Conservation (phyloP, 30 jellyfish, hydroid and myxozoan species). For the Cassiopea xamachana region DNA sequence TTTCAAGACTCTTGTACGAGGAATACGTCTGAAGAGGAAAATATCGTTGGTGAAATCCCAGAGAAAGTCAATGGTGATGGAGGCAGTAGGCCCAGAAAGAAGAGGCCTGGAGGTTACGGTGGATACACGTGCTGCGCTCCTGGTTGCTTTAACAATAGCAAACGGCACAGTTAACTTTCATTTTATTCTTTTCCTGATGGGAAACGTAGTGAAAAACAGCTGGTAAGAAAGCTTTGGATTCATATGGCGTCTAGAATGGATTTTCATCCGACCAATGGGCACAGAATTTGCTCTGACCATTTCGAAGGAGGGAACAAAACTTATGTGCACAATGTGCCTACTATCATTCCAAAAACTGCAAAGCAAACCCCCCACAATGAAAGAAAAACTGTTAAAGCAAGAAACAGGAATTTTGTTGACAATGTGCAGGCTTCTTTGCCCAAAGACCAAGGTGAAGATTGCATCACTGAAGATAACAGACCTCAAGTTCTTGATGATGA, state of each 20-base stretch:
- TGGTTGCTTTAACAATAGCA: slow-evolving; percentile 24
- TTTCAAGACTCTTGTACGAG: slow-evolving; percentile 32
- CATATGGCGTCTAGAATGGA: not conserved
- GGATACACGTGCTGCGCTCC: slow-evolving; percentile 66
- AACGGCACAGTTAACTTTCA: not conserved
- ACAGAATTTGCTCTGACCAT: slow-evolving; percentile 19
- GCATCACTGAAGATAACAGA: no score
- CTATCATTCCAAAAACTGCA: not conserved
- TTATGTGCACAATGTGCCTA: not conserved
- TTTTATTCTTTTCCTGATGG: slow-evolving; percentile 42
- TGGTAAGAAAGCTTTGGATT: slow-evolving; percentile 38
- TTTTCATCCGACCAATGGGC: not conserved
- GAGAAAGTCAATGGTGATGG: not conserved
- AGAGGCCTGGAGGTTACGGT: not conserved
- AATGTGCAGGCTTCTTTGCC: no score
- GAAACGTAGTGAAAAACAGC: not conserved
- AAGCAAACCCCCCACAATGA: not conserved
- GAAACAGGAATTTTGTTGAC: not conserved
- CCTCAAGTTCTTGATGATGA: no score
- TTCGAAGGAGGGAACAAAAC: not conserved
- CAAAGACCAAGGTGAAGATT: no score
- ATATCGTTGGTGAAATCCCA: not conserved
- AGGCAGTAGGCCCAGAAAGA: not conserved
- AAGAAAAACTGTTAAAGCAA: not conserved
- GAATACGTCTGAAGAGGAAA: not conserved